A percentile compares a stretch with the other conserved stretches of the same genome.
phyloP scores from a whole-genome alignment of 2,797 vertebrate species.

The Thalassophryne amazonica region DNA sequence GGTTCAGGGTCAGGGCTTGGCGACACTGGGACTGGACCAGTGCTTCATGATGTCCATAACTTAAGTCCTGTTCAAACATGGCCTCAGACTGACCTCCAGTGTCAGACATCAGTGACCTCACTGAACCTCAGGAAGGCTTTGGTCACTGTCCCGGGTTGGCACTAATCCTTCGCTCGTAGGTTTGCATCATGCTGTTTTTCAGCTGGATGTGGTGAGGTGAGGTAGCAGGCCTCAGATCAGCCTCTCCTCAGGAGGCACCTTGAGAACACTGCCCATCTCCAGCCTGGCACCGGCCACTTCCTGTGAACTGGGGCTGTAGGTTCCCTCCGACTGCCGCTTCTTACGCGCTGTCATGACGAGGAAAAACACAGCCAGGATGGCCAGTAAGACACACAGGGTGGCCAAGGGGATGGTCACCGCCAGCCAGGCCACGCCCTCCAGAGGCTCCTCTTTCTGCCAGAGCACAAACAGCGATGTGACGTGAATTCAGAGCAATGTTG shows the following conservation, averaged over 20 bases:
- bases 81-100: too few species aligned
- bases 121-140: too few species aligned
- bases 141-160: too few species aligned
- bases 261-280: constrained; percentile 98
- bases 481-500: not conserved
- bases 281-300: constrained; percentile 93
- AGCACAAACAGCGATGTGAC: constrained; percentile 8
- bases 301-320: constrained; percentile 97
- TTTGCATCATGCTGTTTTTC: too few species aligned
- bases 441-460: constrained; percentile 82
- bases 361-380: constrained; percentile 85
- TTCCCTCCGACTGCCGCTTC: constrained; percentile 95
- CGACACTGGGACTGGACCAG: too few species aligned
- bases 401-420: constrained; percentile 88
- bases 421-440: constrained; percentile 84
- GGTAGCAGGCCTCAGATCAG: constrained; percentile 80
- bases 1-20: too few species aligned
- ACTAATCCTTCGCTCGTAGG: too few species aligned
- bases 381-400: constrained; percentile 86
- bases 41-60: too few species aligned
- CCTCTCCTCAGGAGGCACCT: constrained; percentile 96
- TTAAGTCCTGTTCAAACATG: too few species aligned
- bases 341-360: constrained; percentile 90
- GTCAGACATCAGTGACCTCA: too few species aligned
- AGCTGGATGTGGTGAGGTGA: constrained; percentile 1